Conservation (phyloP, 2,888 invertebrate species). For the Psylliodes chrysocephalus region DNA sequence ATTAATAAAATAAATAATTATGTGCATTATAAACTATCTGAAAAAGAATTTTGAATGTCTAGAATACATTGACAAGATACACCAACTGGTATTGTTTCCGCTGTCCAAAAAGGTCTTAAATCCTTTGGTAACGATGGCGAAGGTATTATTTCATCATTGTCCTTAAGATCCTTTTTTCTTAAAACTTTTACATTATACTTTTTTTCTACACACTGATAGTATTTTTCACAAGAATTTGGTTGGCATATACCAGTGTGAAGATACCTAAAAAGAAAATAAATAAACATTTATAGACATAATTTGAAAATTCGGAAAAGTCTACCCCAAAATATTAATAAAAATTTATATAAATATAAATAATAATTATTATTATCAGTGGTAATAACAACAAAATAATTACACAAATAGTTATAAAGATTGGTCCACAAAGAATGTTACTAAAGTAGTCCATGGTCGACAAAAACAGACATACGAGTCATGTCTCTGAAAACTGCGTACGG, state of each 20-base stretch:
- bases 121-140: slow-evolving; percentile 51
- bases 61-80: slow-evolving; percentile 62
- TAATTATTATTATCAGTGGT: too few relatives aligned
- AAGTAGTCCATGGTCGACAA: too few relatives aligned
- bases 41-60: slow-evolving; percentile 16
- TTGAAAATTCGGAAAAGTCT: too few relatives aligned
- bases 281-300: too few relatives aligned
- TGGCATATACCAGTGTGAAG: slow-evolving; percentile 57
- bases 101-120: slow-evolving; percentile 58
- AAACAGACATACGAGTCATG: too few relatives aligned
- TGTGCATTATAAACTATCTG: slow-evolving; percentile 15
- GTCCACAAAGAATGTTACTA: too few relatives aligned
- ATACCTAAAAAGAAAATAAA: slow-evolving; percentile 49
- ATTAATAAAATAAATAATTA: too few relatives aligned
- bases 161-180: slow-evolving; percentile 44
- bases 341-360: neutral
- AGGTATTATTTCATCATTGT: slow-evolving; percentile 40
- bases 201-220: slow-evolving; percentile 53
- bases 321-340: slow-evolving; percentile 14
- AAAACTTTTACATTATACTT: slow-evolving; percentile 59
- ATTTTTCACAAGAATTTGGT: slow-evolving; percentile 52
- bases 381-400: too few relatives aligned
- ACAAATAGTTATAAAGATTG: too few relatives aligned
- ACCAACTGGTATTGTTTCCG: slow-evolving; percentile 55
- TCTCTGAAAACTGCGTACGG: too few relatives aligned